Conservation (phyloP, 2,888 invertebrate genomes). For the Drosophila anomelani region DNA sequence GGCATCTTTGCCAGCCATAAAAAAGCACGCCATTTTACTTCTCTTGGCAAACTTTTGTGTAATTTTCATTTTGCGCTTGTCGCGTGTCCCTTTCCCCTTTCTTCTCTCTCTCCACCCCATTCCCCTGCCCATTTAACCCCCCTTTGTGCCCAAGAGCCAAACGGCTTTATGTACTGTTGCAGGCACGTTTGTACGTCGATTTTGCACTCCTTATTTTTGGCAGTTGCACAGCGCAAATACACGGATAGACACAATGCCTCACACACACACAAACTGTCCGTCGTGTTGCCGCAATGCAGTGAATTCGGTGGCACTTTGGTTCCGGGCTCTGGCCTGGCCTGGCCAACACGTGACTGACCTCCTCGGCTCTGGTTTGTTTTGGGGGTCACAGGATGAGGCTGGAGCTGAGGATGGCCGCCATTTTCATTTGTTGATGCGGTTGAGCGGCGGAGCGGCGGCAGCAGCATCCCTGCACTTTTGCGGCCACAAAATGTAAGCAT, state of each 20-base stretch:
- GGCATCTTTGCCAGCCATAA: constrained; percentile 53
- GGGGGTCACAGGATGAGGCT: constrained; percentile 5
- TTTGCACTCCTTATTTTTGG: constrained; percentile 55
- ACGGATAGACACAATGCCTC: constrained; percentile 41
- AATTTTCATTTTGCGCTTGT: constrained; percentile 64
- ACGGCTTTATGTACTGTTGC: constrained; percentile 55
- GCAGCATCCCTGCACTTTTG: constrained; percentile 64
- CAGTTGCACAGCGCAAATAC: constrained; percentile 53
- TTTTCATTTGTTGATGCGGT: constrained; percentile 67
- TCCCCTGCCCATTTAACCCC: background rate
- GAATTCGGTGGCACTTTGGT: constrained; percentile 52
- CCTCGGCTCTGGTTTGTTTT: constrained; percentile 2
- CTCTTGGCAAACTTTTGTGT: constrained; percentile 55
- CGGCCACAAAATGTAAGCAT: constrained; percentile 70
- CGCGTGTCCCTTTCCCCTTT: constrained; percentile 32
- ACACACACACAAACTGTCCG: constrained; percentile 19
- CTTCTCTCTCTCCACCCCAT: background rate
- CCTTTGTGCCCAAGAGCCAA: constrained; percentile 22
- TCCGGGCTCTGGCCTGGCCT: constrained; percentile 37
- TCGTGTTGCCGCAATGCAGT: constrained; percentile 78
- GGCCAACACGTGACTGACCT: constrained; percentile 73
- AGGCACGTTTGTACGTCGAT: constrained; percentile 56
- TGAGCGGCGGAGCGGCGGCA: constrained; percentile 49
- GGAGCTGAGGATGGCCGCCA: constrained; percentile 21
- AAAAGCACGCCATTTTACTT: constrained; percentile 47